Base-by-base conservation (phyloP, 2,113 vertebrate species). In the Odontesthes bonariensis region DNA sequence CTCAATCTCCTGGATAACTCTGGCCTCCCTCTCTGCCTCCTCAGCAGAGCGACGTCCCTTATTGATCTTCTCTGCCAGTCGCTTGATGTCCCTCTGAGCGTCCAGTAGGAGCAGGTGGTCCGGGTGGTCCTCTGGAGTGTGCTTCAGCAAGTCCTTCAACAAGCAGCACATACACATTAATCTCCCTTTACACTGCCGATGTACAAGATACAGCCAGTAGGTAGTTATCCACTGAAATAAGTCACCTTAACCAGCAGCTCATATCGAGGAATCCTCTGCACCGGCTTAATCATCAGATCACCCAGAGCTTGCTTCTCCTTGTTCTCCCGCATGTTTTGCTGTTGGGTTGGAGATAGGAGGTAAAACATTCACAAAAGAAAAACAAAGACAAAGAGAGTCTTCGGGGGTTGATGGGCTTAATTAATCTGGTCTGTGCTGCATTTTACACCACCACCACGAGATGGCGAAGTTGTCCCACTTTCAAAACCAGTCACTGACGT, bases 321-420 rank as follows among this genome's bases (percentile, higher is more conserved):
- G 94, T 99, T 99, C 91, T 99, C 98, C 44, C 98, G 87, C 96
- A 98, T 99, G 92, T 95, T 97, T 96, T 98, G 97, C 98, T 99
- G 91, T 81, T 68, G 19, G 66, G 82, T 27, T 27, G n/a, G 54
- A 46, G 27, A 8, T 17, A 23, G 31, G 7, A 32, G 22, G 13
- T 12, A 0, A 63, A 44, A 23, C 1, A 46, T 9, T 22, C 3
- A 68, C n/a, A 40, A 17, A 11, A 38, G 35, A 38, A 38, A 2
- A 3, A 27, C 1, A 31, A 16, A 31, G 40, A n/a, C 1, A 20
- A 31, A 12, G 22, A 46, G 19, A 42, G 4, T 17, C 16, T 62
- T n/a, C 8, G n/a, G 13, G 1, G 49, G 1, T 3, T 12, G 9
- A n/a, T 0, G 23, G 23, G 27, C 32, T 5, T n/a, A 11, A 23